phyloP scores from a whole-genome alignment of 2,888 invertebrate genomes.

The Apotomis turbidana region DNA sequence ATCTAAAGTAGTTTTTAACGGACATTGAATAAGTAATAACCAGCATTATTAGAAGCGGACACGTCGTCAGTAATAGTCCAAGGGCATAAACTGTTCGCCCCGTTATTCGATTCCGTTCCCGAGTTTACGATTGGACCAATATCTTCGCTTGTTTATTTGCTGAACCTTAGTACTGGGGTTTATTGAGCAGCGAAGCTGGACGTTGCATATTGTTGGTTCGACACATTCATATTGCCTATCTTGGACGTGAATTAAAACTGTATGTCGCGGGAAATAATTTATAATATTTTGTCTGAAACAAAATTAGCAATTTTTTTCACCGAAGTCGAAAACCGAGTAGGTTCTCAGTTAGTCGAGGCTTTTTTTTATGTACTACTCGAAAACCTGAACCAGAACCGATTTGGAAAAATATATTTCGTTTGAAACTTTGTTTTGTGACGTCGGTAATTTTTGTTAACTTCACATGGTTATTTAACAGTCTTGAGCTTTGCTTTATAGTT shows the following conservation, averaged over 20 bases:
- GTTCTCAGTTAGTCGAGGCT: too few species aligned
- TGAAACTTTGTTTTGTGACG: too few species aligned
- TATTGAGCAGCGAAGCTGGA: constrained; percentile 18
- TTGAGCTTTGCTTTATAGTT: too few species aligned
- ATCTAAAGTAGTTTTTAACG: neutral
- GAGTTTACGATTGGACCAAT: constrained; percentile 52
- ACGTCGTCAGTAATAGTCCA: constrained; percentile 30
- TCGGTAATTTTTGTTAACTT: too few species aligned
- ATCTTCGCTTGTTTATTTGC: constrained; percentile 51
- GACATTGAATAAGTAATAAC: constrained; percentile 16
- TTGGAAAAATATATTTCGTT: too few species aligned
- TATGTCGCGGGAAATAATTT: neutral
- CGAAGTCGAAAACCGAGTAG: too few species aligned
- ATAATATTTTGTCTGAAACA: neutral
- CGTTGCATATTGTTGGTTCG: constrained; percentile 13
- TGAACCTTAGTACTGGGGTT: constrained; percentile 36
- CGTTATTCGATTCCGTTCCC: constrained; percentile 52
- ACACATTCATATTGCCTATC: neutral
- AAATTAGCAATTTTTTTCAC: too few species aligned
- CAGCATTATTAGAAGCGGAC: constrained; percentile 18
- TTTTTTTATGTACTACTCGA: too few species aligned
- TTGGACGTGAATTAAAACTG: neutral
- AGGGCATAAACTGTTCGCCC: constrained; percentile 39
- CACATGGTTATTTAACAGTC: too few species aligned
- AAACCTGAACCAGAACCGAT: too few species aligned